These are phyloP conservation scores for Rhea pennata DNA, from an alignment of 2,113 vertebrate genomes.

Conservation along the genomic window DNA sequence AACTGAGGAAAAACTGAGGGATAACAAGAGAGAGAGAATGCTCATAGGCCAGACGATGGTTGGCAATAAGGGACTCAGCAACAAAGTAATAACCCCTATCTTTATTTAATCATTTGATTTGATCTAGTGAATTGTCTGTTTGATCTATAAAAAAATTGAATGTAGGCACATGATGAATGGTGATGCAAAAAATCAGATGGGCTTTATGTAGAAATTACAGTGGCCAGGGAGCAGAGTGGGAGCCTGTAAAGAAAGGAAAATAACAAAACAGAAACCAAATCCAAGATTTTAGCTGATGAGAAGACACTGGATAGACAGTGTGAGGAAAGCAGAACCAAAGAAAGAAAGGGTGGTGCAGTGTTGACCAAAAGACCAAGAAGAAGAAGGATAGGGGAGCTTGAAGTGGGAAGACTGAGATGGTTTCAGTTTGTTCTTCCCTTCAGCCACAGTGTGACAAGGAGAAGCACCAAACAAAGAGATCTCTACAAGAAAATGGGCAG, in stretches of 20 bases:
- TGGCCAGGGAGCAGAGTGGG: neutral
- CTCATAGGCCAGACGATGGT: neutral
- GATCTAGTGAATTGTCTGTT: neutral
- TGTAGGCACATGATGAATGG: neutral
- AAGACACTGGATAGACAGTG: neutral
- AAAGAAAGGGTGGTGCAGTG: neutral
- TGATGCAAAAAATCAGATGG: constrained; percentile 3
- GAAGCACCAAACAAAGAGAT: neutral
- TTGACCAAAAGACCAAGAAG: neutral
- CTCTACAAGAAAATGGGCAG: neutral
- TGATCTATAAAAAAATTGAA: neutral
- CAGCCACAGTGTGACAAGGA: neutral
- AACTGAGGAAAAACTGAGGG: constrained; percentile 31
- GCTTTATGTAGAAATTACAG: neutral
- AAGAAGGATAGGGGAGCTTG: neutral
- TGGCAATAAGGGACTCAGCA: neutral
- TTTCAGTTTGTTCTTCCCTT: neutral
- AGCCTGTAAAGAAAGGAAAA: neutral
- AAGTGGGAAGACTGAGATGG: neutral
- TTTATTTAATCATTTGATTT: neutral
- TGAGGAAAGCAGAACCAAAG: neutral
- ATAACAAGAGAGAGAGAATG: constrained; percentile 23
- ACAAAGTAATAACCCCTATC: neutral
- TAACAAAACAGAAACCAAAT: neutral
- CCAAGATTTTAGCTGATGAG: neutral